Evolutionary conservation across 2,888 invertebrate species (phyloP).

Genomic region (Neocrepidodera transversa): DNA sequence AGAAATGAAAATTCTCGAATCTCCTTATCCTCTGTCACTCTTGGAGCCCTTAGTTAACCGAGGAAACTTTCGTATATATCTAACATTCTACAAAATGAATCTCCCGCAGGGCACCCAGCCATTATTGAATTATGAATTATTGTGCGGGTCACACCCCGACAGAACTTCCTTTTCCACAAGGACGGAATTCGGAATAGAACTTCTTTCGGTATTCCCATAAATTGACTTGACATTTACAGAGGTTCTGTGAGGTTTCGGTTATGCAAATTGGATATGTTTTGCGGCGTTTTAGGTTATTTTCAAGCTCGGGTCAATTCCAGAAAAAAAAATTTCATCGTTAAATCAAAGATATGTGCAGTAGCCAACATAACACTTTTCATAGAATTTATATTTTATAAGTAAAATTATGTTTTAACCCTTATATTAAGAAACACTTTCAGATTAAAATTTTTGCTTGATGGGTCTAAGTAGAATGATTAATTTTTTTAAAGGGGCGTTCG

Average conservation of each 20-base stretch:
- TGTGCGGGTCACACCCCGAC: slow-evolving; percentile 40
- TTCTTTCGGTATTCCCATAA: slow-evolving; percentile 20
- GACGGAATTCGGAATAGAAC: slow-evolving; percentile 25
- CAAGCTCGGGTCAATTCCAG: slow-evolving; percentile 3
- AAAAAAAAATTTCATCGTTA: no score
- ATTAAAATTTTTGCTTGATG: no score
- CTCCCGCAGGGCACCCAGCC: slow-evolving; percentile 36
- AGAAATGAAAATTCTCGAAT: slow-evolving; percentile 23
- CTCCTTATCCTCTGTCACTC: slow-evolving; percentile 23
- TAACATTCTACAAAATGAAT: slow-evolving; percentile 37
- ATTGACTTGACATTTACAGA: slow-evolving; percentile 33
- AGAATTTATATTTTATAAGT: no score
- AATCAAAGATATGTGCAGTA: no score
- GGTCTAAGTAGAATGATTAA: no score
- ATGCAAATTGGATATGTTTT: slow-evolving; percentile 25
- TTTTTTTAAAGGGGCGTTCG: no score
- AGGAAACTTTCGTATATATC: slow-evolving; percentile 37
- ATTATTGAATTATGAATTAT: slow-evolving; percentile 45
- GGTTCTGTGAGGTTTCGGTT: slow-evolving; percentile 21
- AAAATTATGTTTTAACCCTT: no score
- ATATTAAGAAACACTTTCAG: no score
- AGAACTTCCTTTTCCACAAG: slow-evolving; percentile 34
- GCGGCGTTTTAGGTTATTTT: slow-evolving; percentile 4
- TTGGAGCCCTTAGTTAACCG: slow-evolving; percentile 27
- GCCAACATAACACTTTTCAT: no score